A percentile compares a stretch with the other conserved stretches of the same genome.
These are phyloP conservation scores for Drosophila mimetica DNA, from an alignment of 2,888 invertebrate species.

Conservation along the genomic window DNA sequence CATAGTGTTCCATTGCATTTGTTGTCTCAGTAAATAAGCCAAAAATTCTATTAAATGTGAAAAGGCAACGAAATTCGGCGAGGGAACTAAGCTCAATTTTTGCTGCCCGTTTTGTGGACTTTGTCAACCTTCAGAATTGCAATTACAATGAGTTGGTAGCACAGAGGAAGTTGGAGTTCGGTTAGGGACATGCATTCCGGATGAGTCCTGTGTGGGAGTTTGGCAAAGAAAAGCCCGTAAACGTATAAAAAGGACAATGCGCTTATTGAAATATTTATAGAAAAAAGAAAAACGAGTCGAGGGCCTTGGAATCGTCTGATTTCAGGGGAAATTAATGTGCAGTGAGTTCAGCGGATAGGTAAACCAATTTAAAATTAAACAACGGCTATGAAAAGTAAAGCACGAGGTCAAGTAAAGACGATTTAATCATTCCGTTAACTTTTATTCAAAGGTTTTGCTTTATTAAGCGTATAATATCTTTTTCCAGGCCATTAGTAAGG, in stretches of 20 bases:
- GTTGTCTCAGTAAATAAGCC: slow-evolving; percentile 49
- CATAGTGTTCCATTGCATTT: slow-evolving; percentile 4
- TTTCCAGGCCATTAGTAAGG: no score
- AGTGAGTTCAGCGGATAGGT: slow-evolving; percentile 14
- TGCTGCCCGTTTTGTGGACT: slow-evolving; percentile 24
- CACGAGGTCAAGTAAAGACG: background rate
- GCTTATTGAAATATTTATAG: slow-evolving; percentile 61
- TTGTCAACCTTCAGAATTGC: slow-evolving; percentile 54
- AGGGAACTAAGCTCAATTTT: slow-evolving; percentile 11
- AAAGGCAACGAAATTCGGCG: slow-evolving; percentile 46
- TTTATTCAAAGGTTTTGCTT: background rate
- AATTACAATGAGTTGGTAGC: slow-evolving; percentile 56
- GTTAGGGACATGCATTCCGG: slow-evolving; percentile 26
- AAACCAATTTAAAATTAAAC: background rate
- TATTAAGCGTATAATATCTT: background rate
- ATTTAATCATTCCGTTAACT: background rate
- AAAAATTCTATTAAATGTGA: slow-evolving; percentile 64
- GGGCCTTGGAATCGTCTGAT: slow-evolving; percentile 22
- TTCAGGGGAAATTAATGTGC: slow-evolving; percentile 42
- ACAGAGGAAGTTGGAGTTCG: slow-evolving; percentile 1
- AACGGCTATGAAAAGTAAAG: background rate
- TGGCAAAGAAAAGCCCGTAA: background rate
- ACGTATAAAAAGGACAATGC: slow-evolving; percentile 51
- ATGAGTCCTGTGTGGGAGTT: slow-evolving; percentile 28
- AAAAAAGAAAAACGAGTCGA: slow-evolving; percentile 20